Percentiles rank a stretch among this genome's conserved stretches.
phyloP scores from a whole-genome alignment of 2,888 invertebrate genomes.

The Copidosoma aretas region DNA sequence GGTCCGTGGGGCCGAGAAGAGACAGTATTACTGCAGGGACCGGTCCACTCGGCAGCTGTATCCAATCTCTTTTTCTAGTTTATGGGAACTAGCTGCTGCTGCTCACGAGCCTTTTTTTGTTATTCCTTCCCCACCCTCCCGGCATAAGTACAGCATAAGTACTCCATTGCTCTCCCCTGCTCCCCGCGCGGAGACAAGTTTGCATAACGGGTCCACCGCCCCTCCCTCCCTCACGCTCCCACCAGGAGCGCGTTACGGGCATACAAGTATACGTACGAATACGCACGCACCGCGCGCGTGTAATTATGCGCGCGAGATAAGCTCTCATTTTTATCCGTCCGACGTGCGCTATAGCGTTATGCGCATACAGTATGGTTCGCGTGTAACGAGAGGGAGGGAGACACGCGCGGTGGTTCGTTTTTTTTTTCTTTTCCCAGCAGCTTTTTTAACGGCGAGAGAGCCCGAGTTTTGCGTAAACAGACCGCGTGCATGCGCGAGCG shows the following conservation, averaged over 20 bases:
- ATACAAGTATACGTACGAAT: neutral
- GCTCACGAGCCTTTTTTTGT: neutral
- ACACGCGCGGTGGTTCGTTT: no score
- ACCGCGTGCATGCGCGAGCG: neutral
- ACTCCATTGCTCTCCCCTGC: neutral
- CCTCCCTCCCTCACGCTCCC: neutral
- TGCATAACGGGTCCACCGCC: conserved; percentile 15
- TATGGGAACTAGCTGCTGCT: neutral
- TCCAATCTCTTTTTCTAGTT: no score
- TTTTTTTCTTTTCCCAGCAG: no score
- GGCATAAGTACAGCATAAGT: neutral
- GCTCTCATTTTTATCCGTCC: conserved; percentile 7
- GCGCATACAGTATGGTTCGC: neutral
- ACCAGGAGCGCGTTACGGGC: neutral
- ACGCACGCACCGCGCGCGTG: neutral
- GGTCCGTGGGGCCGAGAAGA: no score
- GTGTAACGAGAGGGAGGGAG: neutral
- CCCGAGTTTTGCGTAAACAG: neutral
- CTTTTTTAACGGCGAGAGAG: neutral
- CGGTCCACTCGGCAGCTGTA: no score
- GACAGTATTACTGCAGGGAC: no score
- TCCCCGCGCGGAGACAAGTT: conserved; percentile 27
- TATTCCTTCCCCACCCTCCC: neutral
- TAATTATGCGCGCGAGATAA: conserved; percentile 34
- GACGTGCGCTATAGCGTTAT: neutral